Evolutionary conservation across 2,888 invertebrate genomes (phyloP), one percentile per base, ranked within the genome.

Genomic region (Caenorhabditis sulstoni): DNA sequence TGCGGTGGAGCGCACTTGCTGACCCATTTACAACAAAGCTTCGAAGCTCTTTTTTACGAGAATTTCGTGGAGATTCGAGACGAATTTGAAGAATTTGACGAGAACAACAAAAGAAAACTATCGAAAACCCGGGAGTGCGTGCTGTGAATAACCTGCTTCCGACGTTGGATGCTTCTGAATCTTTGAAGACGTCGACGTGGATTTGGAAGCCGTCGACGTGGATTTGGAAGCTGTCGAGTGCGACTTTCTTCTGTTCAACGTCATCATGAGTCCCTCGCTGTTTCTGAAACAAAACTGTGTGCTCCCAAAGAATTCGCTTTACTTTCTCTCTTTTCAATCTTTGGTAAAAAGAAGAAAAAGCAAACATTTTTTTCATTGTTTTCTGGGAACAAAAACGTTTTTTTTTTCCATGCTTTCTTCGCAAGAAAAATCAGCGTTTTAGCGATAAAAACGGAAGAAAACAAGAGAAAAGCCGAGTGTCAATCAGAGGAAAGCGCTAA

Each of bases 1-100:
- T 50, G 18, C 67, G n/a, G 20, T 52, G 35, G 67, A 67, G 67
- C 67, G 58, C 50, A 57, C 58, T 50, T 67, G 22, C 64, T 44
- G 44, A 62, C 35, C 61, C 18, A 5, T 3, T 29, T 7, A 29
- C 3, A 29, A 29, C 3, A 7, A 29, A 29, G 29, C 3, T 29
- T 29, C 7, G 29, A 29, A 29, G 29, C 7, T 7, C 4, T 29
- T 29, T 29, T 29, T 29, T 3, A 29, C 3, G 29, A 29, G 7
- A 29, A 29, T 5, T 7, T 29, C n/a, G n/a, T n/a, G n/a, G n/a
- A n/a, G n/a, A n/a, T n/a, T n/a, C n/a, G 29, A 29, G 29, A 29
- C 29, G 29, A 29, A 29, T 29, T 29, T 7, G 29, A 29, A 29
- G 29, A 7, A 29, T 3, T 29, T 7, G 7, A 29, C 4, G 3